phyloP scores from a whole-genome alignment of 2,888 invertebrate species.

The Lasioglossum leucozonium region DNA sequence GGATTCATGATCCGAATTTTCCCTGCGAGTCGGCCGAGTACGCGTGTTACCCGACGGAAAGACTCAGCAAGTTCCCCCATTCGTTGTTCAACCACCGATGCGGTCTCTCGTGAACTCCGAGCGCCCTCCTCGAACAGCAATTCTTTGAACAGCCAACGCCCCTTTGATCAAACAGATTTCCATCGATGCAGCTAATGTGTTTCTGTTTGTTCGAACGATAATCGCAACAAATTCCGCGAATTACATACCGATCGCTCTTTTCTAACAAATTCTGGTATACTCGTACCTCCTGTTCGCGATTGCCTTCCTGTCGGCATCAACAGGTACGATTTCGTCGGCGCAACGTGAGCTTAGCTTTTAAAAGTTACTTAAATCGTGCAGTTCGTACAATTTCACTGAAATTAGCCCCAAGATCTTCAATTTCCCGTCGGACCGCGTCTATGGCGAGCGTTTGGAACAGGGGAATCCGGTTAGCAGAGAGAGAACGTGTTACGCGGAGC shows the following conservation, averaged over 20 bases:
- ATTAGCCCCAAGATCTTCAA: too few species aligned
- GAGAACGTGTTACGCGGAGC: too few species aligned
- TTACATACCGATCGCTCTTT: background rate
- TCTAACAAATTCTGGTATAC: background rate
- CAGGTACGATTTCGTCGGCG: too few species aligned
- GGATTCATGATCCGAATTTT: slow-evolving; percentile 26
- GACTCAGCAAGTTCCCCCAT: background rate
- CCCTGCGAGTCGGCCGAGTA: background rate
- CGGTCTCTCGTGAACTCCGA: background rate
- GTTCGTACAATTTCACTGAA: too few species aligned
- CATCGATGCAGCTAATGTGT: background rate
- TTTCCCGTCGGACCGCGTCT: too few species aligned
- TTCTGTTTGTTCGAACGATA: background rate
- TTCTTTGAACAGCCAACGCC: too few species aligned
- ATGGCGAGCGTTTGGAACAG: too few species aligned
- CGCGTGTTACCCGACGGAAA: background rate
- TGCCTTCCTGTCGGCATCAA: too few species aligned
- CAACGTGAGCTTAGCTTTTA: too few species aligned
- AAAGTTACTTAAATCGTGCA: too few species aligned
- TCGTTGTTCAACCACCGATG: background rate
- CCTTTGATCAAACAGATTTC: background rate
- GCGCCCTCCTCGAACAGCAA: background rate
- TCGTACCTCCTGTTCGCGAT: too few species aligned
- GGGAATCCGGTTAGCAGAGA: too few species aligned
- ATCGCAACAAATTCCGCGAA: background rate